Evolutionary conservation across 2,888 invertebrate genomes (phyloP), one percentile per base, ranked within the genome.

Genomic region (Holacanthella duospinosa): DNA sequence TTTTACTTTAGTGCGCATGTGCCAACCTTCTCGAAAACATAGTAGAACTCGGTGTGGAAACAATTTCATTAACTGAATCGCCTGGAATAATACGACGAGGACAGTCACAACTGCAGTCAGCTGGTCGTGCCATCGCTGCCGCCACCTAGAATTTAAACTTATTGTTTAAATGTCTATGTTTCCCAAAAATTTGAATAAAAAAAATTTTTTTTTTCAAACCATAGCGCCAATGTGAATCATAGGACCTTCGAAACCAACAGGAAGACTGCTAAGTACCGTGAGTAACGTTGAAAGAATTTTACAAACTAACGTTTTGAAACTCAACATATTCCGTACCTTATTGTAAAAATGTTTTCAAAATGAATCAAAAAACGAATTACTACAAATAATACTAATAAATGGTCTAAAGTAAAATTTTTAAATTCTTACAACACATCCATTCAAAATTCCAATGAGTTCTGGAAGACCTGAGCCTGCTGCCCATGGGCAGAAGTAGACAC

Each of bases 181-280:
- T n/a, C n/a, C n/a, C n/a, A n/a, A 36, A 36, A 36, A 9, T 36
- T 16, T 36, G 16, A 6, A 36, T 36, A 16, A 36, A 6, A 36
- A 6, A 9, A 16, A 36, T 9, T 16, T 6, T 16, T 9, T 36
- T 36, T 36, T 9, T 48, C 69, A 70, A 19, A 73, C 65, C 63
- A 73, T 65, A 2, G 67, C 71, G 4, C 79, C 79, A 66, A 78
- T 72, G 68, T 78, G 78, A 59, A 78, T 76, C 78, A 79, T 78
- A 21, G 78, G 79, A 21, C 78, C 79, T 70, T 78, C 78, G 29
- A 77, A 78, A 25, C 79, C 79, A 2, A 78, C 77, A 19, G 79
- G 78, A 68, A 79, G 74, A 2, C 78, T 78, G 69, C 77, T 75
- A 1, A 77, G 75, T 26, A 79, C 78, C 25, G 77, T 77, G 29